Base-by-base conservation (phyloP, 2,113 vertebrate species). In the Diadophis punctatus region DNA sequence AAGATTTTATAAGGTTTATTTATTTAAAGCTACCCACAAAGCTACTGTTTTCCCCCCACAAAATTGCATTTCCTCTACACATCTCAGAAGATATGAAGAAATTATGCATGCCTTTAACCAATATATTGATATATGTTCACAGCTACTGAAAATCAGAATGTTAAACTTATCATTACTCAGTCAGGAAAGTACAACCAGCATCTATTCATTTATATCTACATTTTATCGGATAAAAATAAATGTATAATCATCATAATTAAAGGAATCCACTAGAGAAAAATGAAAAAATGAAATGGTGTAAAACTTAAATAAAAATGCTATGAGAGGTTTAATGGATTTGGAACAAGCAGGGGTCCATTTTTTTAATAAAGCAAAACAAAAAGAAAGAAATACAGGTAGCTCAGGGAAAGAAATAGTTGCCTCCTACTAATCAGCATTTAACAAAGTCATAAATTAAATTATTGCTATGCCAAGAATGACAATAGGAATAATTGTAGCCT, bases 101-200 rank as follows among this genome's bases (percentile, higher is more conserved):
- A 92, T 88, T 89, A 84, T 25, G 1, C 1, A 92, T 10, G 7
- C 49, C 34, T 86, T 0, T 93, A 48, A 92, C 88, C 49, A 49
- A 87, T 56, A 46, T 7, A 91, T 12, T 2, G 80, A n/a, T 87
- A 60, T 18, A 56, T 27, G 92, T 91, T n/a, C 89, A 6, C 27
- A 80, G 90, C 93, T 14, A 4, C 92, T 91, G 58, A 87, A 90
- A 87, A 93, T 55, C n/a, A 92, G 12, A 80, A 0, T 93, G 90
- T 56, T 52, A 95, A 94, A 95, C 94, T 12, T 93, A 52, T 88
- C 22, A 49, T 90, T 87, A 93, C 34, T 89, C 52, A 68, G 18
- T 86, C 4, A 68, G 68, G 87, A 94, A 94, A 58, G 92, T 87
- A 88, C 93, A n/a, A 93, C 49, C n/a, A 68, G 7, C 56, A 86